A percentile compares a stretch with the other conserved stretches of the same genome.
phyloP scores from a whole-genome alignment of 2,797 vertebrate species.

The Sebastes hopkinsi region DNA sequence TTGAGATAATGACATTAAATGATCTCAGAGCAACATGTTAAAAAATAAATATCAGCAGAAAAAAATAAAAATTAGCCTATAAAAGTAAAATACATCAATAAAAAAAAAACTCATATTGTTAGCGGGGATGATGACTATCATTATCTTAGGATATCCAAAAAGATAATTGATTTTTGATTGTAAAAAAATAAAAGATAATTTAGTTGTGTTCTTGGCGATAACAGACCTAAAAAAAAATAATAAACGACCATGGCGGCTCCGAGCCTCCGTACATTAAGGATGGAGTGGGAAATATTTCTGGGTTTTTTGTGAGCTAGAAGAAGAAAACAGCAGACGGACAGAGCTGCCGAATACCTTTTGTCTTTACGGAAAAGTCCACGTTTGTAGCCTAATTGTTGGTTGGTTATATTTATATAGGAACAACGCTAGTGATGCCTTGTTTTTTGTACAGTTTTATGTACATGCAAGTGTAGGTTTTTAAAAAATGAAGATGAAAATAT shows the following conservation, averaged over 20 bases:
- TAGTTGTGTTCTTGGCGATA: background rate
- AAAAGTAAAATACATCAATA: background rate
- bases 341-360: constrained; percentile 57
- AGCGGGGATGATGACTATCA: background rate
- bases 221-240: background rate
- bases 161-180: background rate
- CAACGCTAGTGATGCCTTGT: constrained; percentile 94
- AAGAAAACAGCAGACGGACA: constrained; percentile 42
- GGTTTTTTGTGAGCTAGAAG: background rate
- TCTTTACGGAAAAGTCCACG: constrained; percentile 70
- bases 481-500: constrained; percentile 76
- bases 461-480: constrained; percentile 96
- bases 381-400: constrained; percentile 87
- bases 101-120: background rate
- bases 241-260: background rate
- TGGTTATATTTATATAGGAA: constrained; percentile 92
- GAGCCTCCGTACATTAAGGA: background rate
- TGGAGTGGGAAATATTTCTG: background rate
- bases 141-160: background rate
- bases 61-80: background rate
- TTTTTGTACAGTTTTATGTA: constrained; percentile 99
- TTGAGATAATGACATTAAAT: background rate
- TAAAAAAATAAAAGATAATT: background rate
- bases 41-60: background rate
- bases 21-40: background rate